Percentiles rank a stretch among this genome's conserved stretches.
phyloP scores from a whole-genome alignment of 2,113 vertebrate species.

The Brienomyrus longianalis region DNA sequence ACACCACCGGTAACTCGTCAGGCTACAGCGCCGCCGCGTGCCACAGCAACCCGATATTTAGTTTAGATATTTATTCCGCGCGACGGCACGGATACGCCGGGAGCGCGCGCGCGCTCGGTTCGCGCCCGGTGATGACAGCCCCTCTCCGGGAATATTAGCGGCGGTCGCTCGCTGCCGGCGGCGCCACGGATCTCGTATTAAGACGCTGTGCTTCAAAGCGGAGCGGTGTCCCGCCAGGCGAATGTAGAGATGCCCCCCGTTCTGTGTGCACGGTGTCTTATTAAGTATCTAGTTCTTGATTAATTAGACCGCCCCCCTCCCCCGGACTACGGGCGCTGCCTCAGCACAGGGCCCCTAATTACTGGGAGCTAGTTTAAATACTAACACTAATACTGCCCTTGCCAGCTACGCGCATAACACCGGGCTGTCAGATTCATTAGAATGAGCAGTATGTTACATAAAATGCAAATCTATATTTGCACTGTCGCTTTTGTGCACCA shows the following conservation, averaged over 20 bases:
- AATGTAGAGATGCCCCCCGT: neutral
- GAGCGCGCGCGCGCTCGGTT: neutral
- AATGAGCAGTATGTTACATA: conserved; percentile 48
- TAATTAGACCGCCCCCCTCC: conserved; percentile 11
- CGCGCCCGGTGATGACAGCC: neutral
- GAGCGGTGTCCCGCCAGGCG: neutral
- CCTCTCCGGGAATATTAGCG: conserved; percentile 35
- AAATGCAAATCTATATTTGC: conserved; percentile 38
- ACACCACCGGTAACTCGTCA: neutral
- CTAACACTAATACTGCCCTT: neutral
- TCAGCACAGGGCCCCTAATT: neutral
- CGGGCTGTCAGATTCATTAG: conserved; percentile 42
- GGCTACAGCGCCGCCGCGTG: neutral
- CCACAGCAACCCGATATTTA: conserved; percentile 38
- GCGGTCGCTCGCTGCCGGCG: conserved; percentile 19
- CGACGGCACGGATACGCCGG: neutral
- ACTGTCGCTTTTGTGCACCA: neutral
- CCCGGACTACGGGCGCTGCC: neutral
- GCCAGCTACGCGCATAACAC: neutral
- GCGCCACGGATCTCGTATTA: conserved; percentile 50
- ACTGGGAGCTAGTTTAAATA: conserved; percentile 17
- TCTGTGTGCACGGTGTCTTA: neutral
- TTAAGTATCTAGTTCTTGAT: conserved; percentile 20
- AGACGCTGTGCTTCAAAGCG: conserved; percentile 22
- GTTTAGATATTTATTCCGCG: conserved; percentile 16